phyloP scores from a whole-genome alignment of 2,797 vertebrate species.

The Coracias cyanogaster region DNA sequence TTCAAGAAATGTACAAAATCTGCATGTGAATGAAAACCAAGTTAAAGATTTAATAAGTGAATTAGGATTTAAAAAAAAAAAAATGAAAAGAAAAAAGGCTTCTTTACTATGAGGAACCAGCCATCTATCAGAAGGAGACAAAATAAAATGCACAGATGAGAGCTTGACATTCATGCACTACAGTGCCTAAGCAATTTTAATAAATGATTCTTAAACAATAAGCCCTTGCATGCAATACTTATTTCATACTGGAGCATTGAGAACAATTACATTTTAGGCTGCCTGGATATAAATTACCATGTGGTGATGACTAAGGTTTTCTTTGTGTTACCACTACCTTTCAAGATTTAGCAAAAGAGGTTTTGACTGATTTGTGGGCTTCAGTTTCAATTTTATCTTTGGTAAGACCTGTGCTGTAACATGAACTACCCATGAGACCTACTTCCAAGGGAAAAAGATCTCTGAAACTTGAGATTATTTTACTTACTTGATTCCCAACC shows the following conservation, averaged over 20 bases:
- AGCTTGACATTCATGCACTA: background rate
- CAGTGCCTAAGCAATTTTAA: background rate
- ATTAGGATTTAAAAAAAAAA: background rate
- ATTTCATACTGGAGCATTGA: background rate
- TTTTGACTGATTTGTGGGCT: background rate
- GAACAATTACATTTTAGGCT: background rate
- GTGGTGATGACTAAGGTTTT: background rate
- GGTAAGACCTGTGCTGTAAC: background rate
- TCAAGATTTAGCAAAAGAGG: background rate
- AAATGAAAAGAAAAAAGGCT: background rate
- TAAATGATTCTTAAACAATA: background rate
- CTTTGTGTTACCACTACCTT: background rate
- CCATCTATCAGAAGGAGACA: background rate
- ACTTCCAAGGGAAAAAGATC: background rate
- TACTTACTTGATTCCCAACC: too few relatives aligned
- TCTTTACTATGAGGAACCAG: background rate
- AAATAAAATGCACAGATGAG: background rate
- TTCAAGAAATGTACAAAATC: background rate
- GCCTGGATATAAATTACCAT: background rate
- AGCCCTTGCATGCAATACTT: background rate
- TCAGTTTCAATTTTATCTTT: background rate
- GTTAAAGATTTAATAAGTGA: background rate
- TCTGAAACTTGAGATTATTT: background rate
- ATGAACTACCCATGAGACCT: background rate
- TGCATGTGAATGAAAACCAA: background rate